Evolutionary conservation across 35 echinoderm and acorn worm species (phyloP), one percentile per base, ranked within the genome.

Genomic region (Heliocidaris tuberculata): DNA sequence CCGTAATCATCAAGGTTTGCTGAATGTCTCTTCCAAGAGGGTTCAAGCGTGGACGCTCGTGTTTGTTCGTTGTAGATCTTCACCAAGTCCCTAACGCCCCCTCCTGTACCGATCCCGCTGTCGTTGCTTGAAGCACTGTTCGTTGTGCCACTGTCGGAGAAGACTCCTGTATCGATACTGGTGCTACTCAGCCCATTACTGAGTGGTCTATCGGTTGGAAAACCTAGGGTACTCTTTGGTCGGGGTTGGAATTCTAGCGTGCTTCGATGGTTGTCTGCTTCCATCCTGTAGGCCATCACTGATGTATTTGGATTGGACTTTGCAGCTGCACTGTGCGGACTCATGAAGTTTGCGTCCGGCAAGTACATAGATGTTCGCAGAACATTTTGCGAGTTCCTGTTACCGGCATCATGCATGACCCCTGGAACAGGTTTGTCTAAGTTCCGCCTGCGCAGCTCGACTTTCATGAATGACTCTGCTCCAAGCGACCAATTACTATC

Each of bases 391-490:
- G 31, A 13, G n/a, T 48, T 48, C n/a, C 50, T 49, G 19, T 32
- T 30, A 49, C 9, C 21, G 24, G 48, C 59, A 32, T 60, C 87
- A 48, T 93, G 86, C 78, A 96, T 97, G 13, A 97, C 61, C 11
- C 97, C 97, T n/a, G 95, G 94, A 32, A 96, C 54, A 42, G 97
- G 97, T 85, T 94, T 96, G 17, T 96, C 85, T 47, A 30, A 70
- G 85, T 59, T 96, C 48, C 35, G 59, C 32, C 60, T 86, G 65
- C 91, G 61, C 88, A 30, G 95, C 88, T 42, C 54, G 13, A 42
- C 54, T 94, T 50, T 95, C 48, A 48, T 93, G 27, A 85, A 92
- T 54, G 19, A 95, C 35, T 27, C 70, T 88, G 59, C 6, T 2
- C 31, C 59, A 59, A 86, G 78, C 94, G 95, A 94, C 95, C 95